Base-by-base conservation (phyloP, 2,888 invertebrate species). In the Agrotis exclamationis region DNA sequence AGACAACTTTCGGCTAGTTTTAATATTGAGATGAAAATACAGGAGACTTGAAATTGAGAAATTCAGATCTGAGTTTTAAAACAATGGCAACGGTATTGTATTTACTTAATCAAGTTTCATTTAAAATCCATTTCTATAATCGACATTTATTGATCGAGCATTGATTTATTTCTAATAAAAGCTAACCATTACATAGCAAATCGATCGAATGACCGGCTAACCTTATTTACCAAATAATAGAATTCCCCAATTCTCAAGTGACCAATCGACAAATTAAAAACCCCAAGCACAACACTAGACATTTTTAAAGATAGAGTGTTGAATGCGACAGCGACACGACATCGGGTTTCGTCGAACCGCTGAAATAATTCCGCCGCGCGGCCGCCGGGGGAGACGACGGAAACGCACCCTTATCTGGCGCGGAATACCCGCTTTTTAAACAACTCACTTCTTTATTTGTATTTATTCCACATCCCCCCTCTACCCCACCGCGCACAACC, bases 381-480 rank as follows among this genome's bases (percentile, higher is more conserved):
- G 89, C 92, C 90, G 88, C 81, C 88, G 89, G 89, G 93, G 92
- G 93, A 89, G 91, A 89, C 92, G 92, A 86, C 95, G 96, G 96
- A 96, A 96, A 94, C 95, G 92, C 95, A 92, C 94, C 94, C 95
- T 96, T 96, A 96, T 96, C 96, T 95, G 89, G 85, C 89, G 86
- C 91, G 87, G 93, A 94, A 95, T 94, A 95, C 95, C 94, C 94
- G 95, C 95, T 96, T 96, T 96, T 96, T 96, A 96, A 96, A 96
- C 95, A 96, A 96, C 93, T 95, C 95, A 87, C 93, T 94, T 95
- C 94, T 95, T 96, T 96, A 95, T 95, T 96, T 96, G 93, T 94
- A 92, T 93, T 93, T 92, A 93, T 92, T 88, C 91, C 91, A 80
- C 86, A 78, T 75, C 85, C 87, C 89, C 86, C 84, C 82, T 74